Percentiles rank a stretch among this genome's conserved stretches.
Evolutionary conservation across 2,113 vertebrate species (phyloP).

Genomic region (Hiodon alosoides): DNA sequence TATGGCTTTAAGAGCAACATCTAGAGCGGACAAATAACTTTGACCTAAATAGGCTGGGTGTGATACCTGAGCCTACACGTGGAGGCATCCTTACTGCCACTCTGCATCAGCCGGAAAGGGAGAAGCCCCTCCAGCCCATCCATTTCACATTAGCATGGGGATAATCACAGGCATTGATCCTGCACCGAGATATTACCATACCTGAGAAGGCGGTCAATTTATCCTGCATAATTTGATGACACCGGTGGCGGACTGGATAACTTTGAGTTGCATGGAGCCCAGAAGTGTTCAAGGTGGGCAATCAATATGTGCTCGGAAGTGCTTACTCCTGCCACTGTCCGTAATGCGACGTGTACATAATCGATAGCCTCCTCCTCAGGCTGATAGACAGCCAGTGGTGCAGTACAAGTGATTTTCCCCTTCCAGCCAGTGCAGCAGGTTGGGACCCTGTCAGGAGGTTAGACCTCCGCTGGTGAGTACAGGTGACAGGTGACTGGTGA

Average conservation of each 20-base stretch:
- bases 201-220: constrained; percentile 28
- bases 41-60: neutral
- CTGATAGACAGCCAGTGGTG: constrained; percentile 20
- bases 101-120: neutral
- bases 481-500: too few species aligned
- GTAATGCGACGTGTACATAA: constrained; percentile 36
- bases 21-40: neutral
- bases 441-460: too few species aligned
- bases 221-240: constrained; percentile 26
- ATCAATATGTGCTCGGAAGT: constrained; percentile 32
- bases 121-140: constrained; percentile 1
- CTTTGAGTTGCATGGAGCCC: constrained; percentile 27
- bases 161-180: constrained; percentile 24
- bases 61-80: neutral
- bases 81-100: constrained; percentile 10
- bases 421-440: too few species aligned
- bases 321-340: constrained; percentile 21
- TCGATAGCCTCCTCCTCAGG: constrained; percentile 24
- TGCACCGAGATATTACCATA: constrained; percentile 17
- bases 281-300: constrained; percentile 33
- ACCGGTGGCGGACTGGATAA: constrained; percentile 22
- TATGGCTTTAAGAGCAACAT: neutral
- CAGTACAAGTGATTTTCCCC: constrained; percentile 1
- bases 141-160: constrained; percentile 19
- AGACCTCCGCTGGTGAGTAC: too few species aligned